These are phyloP conservation scores for Orthosia incerta DNA, from an alignment of 2,888 invertebrate species.

Conservation along the genomic window DNA sequence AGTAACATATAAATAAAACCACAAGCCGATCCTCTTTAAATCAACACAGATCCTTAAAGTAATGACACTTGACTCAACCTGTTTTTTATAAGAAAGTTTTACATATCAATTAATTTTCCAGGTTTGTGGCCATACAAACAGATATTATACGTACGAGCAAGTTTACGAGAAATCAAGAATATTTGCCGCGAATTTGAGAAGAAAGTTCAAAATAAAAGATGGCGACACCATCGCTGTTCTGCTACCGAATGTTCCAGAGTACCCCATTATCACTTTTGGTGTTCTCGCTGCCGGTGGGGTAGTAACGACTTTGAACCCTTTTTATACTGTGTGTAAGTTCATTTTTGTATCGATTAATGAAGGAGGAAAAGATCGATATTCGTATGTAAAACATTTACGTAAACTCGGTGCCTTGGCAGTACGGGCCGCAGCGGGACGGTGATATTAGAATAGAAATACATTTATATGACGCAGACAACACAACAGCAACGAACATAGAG, in stretches of 20 bases:
- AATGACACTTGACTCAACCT: too few relatives aligned
- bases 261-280: conserved; percentile 91
- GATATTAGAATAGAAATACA: too few relatives aligned
- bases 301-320: conserved; percentile 93
- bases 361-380: too few relatives aligned
- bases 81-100: neutral
- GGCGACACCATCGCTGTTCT: conserved; percentile 93
- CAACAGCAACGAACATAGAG: too few relatives aligned
- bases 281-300: conserved; percentile 92
- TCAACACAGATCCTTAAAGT: too few relatives aligned
- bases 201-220: conserved; percentile 91
- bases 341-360: conserved; percentile 3
- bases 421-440: too few relatives aligned
- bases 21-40: too few relatives aligned
- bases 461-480: too few relatives aligned
- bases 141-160: conserved; percentile 92
- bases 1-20: too few relatives aligned
- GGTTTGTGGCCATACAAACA: conserved; percentile 93
- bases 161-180: conserved; percentile 90
- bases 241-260: conserved; percentile 94
- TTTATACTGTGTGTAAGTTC: conserved; percentile 91
- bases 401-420: too few relatives aligned
- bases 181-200: conserved; percentile 91
- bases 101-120: conserved; percentile 74
- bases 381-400: too few relatives aligned